phyloP scores from a whole-genome alignment of 2,888 invertebrate species.

The Malachius bipustulatus region DNA sequence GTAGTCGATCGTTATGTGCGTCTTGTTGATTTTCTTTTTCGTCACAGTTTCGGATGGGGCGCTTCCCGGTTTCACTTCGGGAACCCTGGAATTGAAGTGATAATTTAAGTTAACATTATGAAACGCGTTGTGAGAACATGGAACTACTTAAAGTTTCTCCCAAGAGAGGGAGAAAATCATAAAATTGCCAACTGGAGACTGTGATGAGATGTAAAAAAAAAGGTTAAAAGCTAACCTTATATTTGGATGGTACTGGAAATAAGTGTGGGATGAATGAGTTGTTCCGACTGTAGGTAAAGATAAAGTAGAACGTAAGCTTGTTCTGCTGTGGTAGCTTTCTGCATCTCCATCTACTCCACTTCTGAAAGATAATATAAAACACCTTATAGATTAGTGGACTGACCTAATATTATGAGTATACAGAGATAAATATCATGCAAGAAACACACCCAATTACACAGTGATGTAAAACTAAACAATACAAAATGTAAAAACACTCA shows the following conservation, averaged over 20 bases:
- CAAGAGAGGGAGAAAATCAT: no score
- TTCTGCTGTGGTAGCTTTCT: constrained; percentile 37
- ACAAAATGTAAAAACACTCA: constrained; percentile 29
- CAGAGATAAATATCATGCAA: no score
- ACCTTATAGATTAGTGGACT: constrained; percentile 11
- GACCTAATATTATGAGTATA: no score
- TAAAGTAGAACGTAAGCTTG: constrained; percentile 35
- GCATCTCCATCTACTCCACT: constrained; percentile 43
- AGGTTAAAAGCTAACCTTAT: background rate
- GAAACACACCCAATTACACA: no score
- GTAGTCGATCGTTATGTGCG: constrained; percentile 32
- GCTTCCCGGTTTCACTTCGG: constrained; percentile 33
- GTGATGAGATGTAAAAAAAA: background rate
- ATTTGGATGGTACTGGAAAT: constrained; percentile 3
- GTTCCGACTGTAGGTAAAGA: constrained; percentile 36
- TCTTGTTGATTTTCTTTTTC: constrained; percentile 31
- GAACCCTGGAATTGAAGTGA: constrained; percentile 25
- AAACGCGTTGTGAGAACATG: no score
- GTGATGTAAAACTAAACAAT: no score
- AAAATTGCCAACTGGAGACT: background rate
- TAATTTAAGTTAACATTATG: no score
- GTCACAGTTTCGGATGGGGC: constrained; percentile 31
- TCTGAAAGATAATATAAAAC: constrained; percentile 5
- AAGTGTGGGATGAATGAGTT: constrained; percentile 18
- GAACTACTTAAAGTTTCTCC: no score